Conservation (phyloP, 64 coral and sea anemone genomes). For the Orbicella faveolata region DNA sequence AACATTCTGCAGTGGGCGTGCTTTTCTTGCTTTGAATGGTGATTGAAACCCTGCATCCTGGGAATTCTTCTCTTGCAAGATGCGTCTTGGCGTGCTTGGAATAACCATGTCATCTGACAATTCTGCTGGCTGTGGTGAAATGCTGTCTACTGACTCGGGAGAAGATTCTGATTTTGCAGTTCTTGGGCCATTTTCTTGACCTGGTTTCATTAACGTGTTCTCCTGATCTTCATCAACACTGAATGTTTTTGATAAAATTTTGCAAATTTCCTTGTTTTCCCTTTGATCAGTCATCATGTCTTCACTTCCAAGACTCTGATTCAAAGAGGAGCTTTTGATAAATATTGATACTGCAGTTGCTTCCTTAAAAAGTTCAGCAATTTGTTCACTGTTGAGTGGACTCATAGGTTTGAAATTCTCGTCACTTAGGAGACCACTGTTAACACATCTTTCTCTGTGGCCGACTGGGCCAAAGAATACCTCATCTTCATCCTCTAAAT, state of each 20-base stretch:
- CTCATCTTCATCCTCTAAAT: slow-evolving; percentile 85
- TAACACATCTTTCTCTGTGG: slow-evolving; percentile 81
- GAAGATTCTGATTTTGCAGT: slow-evolving; percentile 1
- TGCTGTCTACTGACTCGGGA: not conserved
- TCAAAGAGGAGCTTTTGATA: slow-evolving; percentile 44
- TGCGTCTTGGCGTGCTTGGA: not conserved
- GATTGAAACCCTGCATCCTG: not conserved
- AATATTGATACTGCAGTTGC: slow-evolving; percentile 84
- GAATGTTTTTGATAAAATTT: slow-evolving; percentile 30
- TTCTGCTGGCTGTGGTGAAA: not conserved
- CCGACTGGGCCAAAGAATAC: slow-evolving; percentile 90
- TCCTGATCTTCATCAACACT: not conserved
- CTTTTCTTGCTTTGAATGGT: slow-evolving; percentile 26
- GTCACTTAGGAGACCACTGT: slow-evolving; percentile 50
- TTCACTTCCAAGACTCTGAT: not conserved
- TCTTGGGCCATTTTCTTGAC: not conserved
- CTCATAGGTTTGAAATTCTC: slow-evolving; percentile 71
- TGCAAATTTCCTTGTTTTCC: not conserved
- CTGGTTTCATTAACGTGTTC: not conserved
- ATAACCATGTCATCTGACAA: not conserved
- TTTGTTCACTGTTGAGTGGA: slow-evolving; percentile 81
- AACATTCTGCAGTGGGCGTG: slow-evolving; percentile 16
- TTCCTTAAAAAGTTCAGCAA: slow-evolving; percentile 92
- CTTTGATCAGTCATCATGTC: not conserved
- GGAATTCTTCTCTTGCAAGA: slow-evolving; percentile 13